Evolutionary conservation across 2,888 invertebrate genomes (phyloP).

Genomic region (Sialis lutaria): DNA sequence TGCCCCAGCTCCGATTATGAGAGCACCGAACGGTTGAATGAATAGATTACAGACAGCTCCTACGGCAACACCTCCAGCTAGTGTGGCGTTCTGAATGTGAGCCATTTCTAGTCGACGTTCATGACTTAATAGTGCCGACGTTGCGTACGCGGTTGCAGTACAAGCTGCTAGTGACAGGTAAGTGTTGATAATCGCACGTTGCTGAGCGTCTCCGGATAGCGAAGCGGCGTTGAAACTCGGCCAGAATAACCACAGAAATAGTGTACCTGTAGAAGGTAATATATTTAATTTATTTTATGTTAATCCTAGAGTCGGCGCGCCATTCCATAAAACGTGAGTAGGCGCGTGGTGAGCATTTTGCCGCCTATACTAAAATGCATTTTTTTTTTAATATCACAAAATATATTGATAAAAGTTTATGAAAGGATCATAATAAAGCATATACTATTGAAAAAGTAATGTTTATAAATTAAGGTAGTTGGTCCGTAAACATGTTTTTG

Average conservation of each 20-base stretch:
- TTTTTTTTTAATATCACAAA: too few relatives aligned
- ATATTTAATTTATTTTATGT: too few relatives aligned
- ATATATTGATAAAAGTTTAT: too few relatives aligned
- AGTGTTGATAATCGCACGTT: constrained; percentile 84
- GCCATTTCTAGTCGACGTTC: constrained; percentile 76
- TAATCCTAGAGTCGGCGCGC: too few relatives aligned
- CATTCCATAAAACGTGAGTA: too few relatives aligned
- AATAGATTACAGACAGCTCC: constrained; percentile 73
- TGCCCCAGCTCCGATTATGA: constrained; percentile 61
- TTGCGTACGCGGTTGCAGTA: constrained; percentile 65
- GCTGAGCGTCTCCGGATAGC: constrained; percentile 50
- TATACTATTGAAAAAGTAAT: too few relatives aligned
- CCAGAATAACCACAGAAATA: constrained; percentile 95
- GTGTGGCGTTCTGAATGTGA: constrained; percentile 83
- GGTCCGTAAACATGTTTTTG: too few relatives aligned
- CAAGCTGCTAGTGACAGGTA: constrained; percentile 73
- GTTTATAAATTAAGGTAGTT: too few relatives aligned
- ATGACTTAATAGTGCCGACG: constrained; percentile 59
- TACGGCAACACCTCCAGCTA: constrained; percentile 86
- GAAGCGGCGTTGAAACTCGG: constrained; percentile 89
- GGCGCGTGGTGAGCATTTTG: too few relatives aligned
- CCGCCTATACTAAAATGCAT: too few relatives aligned
- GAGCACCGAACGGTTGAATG: constrained; percentile 66
- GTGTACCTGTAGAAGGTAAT: constrained; percentile 42
- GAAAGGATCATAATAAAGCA: too few relatives aligned